These are phyloP conservation scores for Trachelus troglodyta DNA, from an alignment of 2,888 invertebrate species.

Conservation along the genomic window DNA sequence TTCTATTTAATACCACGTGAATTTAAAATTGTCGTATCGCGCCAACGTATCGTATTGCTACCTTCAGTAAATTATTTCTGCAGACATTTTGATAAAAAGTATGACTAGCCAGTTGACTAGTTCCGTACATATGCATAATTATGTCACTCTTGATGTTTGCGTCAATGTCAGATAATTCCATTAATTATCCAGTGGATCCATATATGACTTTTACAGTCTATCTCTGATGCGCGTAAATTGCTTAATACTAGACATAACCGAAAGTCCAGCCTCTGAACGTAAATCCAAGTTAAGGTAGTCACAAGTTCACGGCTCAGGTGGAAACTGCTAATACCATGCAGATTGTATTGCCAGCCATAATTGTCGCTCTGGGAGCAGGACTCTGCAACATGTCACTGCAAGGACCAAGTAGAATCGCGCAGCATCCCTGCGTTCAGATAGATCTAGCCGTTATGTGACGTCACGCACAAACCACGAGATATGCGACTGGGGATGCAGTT, in stretches of 20 bases:
- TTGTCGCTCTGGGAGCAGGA: constrained; percentile 37
- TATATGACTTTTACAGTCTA: neutral
- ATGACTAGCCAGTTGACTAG: neutral
- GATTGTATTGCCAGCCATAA: constrained; percentile 45
- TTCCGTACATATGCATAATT: neutral
- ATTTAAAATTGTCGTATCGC: too few species aligned
- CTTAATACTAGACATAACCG: neutral
- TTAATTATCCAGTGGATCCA: neutral
- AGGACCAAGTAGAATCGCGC: constrained; percentile 43
- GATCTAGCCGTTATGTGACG: constrained; percentile 41
- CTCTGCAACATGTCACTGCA: constrained; percentile 32
- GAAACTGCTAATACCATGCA: constrained; percentile 27
- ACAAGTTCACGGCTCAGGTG: constrained; percentile 24
- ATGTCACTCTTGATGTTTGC: neutral
- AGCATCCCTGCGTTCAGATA: constrained; percentile 46
- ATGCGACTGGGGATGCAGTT: constrained; percentile 51
- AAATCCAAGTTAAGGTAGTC: constrained; percentile 51
- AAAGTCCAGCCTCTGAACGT: constrained; percentile 18
- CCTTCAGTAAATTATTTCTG: neutral
- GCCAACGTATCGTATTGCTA: neutral
- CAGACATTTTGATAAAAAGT: neutral
- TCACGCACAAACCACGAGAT: constrained; percentile 34
- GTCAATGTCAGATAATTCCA: neutral
- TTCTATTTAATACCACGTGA: too few species aligned
- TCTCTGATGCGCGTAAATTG: neutral